phyloP scores from a whole-genome alignment of 1,140 invertebrate genomes.

The Cydia splendana region DNA sequence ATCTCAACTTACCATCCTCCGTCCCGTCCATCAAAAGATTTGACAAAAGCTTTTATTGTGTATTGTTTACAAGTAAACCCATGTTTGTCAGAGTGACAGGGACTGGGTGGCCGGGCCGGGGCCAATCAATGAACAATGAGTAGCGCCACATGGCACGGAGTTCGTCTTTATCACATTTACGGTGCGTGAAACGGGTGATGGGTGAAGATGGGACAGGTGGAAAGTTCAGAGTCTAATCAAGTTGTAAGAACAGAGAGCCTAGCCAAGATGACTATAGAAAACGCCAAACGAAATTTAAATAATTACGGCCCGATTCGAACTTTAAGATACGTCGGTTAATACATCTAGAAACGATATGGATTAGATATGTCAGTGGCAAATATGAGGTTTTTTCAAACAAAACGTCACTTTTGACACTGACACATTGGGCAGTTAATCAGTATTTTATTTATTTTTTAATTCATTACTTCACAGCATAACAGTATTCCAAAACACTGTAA shows the following conservation, averaged over 20 bases:
- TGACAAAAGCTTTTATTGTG: conserved; percentile 55
- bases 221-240: background rate
- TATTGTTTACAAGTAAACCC: conserved; percentile 71
- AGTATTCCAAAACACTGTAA: too few species aligned
- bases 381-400: too few species aligned
- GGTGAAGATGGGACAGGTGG: background rate
- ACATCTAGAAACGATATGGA: too few species aligned
- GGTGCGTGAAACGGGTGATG: background rate
- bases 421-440: too few species aligned
- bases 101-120: conserved; percentile 53
- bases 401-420: too few species aligned
- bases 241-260: background rate
- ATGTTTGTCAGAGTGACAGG: conserved; percentile 62
- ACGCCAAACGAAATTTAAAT: too few species aligned
- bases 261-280: too few species aligned
- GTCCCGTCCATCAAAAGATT: background rate
- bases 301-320: too few species aligned
- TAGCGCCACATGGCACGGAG: conserved; percentile 20
- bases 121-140: conserved; percentile 62
- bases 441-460: too few species aligned
- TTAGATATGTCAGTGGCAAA: too few species aligned
- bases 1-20: conserved; percentile 41
- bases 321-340: too few species aligned
- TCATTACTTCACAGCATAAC: too few species aligned
- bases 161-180: conserved; percentile 11